Evolutionary conservation across 2,113 vertebrate genomes (phyloP).

Genomic region (Psittacara wagleri): DNA sequence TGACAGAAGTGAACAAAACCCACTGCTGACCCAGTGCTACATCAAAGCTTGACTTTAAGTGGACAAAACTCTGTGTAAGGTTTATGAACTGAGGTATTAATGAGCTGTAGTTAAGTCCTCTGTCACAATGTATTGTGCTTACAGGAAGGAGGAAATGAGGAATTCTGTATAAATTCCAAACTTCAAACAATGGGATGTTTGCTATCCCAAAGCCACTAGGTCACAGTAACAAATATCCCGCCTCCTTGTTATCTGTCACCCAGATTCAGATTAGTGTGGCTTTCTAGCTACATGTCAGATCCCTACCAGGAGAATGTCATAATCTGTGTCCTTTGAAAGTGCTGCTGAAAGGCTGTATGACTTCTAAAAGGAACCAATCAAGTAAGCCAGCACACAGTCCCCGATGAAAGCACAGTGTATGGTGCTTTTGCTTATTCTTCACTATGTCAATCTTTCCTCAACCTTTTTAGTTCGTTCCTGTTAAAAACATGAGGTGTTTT

Average conservation of each 20-base stretch:
- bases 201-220: not conserved
- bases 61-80: not conserved
- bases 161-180: conserved; percentile 56
- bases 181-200: conserved; percentile 64
- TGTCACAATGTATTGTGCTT: conserved; percentile 58
- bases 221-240: not conserved
- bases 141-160: conserved; percentile 71
- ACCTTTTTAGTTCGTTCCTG: not conserved
- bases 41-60: conserved; percentile 41
- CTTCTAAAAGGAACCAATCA: not conserved
- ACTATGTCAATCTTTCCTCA: not conserved
- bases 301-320: not conserved
- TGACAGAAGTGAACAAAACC: not conserved
- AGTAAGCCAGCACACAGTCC: not conserved
- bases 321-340: not conserved
- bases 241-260: conserved; percentile 43
- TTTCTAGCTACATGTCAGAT: not conserved
- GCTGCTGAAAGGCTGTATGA: not conserved
- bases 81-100: conserved; percentile 34
- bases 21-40: not conserved
- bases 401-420: not conserved
- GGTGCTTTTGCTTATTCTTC: not conserved
- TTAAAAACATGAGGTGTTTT: not conserved
- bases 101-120: not conserved
- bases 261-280: not conserved